A percentile compares a stretch with the other conserved stretches of the same genome.
Evolutionary conservation across 2,888 invertebrate species (phyloP).

Genomic region (Malachius bipustulatus): DNA sequence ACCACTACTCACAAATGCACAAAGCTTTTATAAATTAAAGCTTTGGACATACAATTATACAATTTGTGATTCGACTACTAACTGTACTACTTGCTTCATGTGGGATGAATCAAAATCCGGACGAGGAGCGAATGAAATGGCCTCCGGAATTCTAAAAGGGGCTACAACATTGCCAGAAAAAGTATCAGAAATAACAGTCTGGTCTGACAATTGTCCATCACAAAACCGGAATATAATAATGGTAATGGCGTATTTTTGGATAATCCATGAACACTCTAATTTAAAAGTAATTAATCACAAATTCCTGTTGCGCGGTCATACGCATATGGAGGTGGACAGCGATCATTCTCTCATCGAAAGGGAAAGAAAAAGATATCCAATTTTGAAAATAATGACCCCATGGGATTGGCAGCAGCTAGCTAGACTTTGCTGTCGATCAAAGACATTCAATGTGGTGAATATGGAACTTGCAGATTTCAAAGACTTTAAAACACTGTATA

Average conservation of each 20-base stretch:
- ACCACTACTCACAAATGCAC: background rate
- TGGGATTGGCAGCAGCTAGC: slow-evolving; percentile 12
- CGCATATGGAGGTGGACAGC: slow-evolving; percentile 7
- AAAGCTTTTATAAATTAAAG: slow-evolving; percentile 8
- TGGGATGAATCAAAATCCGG: slow-evolving; percentile 14
- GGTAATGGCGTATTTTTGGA: slow-evolving; percentile 4
- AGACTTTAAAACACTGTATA: too few relatives aligned
- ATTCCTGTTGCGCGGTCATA: slow-evolving; percentile 6
- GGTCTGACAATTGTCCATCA: slow-evolving; percentile 12
- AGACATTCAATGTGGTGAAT: too few relatives aligned
- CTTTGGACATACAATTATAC: slow-evolving; percentile 11
- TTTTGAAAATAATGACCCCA: slow-evolving; percentile 10
- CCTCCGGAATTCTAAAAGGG: too few relatives aligned
- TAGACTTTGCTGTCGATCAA: slow-evolving; percentile 7
- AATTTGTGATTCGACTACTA: background rate
- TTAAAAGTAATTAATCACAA: slow-evolving; percentile 5
- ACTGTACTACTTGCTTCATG: slow-evolving; percentile 5
- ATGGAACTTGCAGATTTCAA: too few relatives aligned
- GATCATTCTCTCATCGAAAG: slow-evolving; percentile 10
- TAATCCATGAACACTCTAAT: background rate
- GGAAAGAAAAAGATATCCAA: slow-evolving; percentile 7
- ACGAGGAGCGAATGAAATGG: slow-evolving; percentile 15
- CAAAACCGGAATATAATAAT: slow-evolving; percentile 8
- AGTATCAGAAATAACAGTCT: slow-evolving; percentile 8
- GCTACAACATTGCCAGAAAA: too few relatives aligned